Percentiles rank a stretch among this genome's conserved stretches.
phyloP scores from a whole-genome alignment of 2,113 vertebrate species.

The Sturnira hondurensis region DNA sequence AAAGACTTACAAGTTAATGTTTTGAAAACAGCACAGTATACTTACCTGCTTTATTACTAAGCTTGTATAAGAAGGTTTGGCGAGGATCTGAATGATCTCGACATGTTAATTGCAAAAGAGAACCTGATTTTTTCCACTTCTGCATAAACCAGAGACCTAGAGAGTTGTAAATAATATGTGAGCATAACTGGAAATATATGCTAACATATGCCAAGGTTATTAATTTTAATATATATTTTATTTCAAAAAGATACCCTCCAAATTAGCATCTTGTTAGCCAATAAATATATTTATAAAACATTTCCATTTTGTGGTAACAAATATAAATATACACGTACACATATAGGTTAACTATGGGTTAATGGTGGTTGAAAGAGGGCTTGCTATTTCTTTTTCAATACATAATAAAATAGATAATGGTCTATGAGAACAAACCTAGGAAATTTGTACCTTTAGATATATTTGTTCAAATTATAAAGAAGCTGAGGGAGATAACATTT shows the following conservation, averaged over 20 bases:
- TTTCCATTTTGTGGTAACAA: slow-evolving; percentile 4
- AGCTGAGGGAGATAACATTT: background rate
- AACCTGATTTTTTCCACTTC: slow-evolving; percentile 99
- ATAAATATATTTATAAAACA: slow-evolving; percentile 33
- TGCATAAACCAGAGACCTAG: slow-evolving; percentile 99
- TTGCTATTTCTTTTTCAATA: background rate
- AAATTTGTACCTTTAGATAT: background rate
- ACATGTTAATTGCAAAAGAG: slow-evolving; percentile 94
- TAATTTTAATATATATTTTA: slow-evolving; percentile 36
- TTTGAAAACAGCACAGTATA: slow-evolving; percentile 24
- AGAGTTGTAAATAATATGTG: slow-evolving; percentile 60
- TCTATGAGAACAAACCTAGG: background rate
- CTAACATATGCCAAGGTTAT: background rate
- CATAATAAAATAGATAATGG: background rate
- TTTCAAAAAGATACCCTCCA: background rate
- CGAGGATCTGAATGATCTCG: slow-evolving; percentile 98
- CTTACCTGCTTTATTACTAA: slow-evolving; percentile 97
- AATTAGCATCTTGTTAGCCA: slow-evolving; percentile 8
- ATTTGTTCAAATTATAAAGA: background rate
- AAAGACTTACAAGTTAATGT: background rate
- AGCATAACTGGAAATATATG: slow-evolving; percentile 50
- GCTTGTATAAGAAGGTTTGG: slow-evolving; percentile 98
- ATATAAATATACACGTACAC: background rate
- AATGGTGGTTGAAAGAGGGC: background rate
- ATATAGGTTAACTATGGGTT: background rate